A percentile compares a stretch with the other conserved stretches of the same genome.
Conservation (phyloP, 2,888 invertebrate species). For the Parthenolecanium corni region DNA sequence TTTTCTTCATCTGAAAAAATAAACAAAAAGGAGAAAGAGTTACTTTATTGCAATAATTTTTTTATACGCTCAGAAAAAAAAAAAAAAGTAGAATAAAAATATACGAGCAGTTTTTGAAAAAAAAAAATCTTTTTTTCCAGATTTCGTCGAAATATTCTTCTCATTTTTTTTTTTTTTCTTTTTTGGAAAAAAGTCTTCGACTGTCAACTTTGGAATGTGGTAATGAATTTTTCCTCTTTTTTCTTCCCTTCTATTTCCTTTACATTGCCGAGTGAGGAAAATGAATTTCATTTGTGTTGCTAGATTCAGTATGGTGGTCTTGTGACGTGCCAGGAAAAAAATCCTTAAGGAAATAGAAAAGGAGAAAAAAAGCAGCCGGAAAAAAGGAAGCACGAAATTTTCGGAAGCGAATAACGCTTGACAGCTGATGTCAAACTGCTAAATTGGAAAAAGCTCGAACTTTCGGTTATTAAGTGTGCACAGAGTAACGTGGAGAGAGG, state of each 20-base stretch:
- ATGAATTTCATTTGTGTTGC: conserved; percentile 21
- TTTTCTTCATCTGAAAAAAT: too few species aligned
- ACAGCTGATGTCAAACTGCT: conserved; percentile 27
- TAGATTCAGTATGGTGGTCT: too few species aligned
- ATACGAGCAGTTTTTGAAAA: too few species aligned
- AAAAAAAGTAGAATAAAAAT: too few species aligned
- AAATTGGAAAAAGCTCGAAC: conserved; percentile 23
- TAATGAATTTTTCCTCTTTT: conserved; percentile 20
- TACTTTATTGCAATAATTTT: too few species aligned
- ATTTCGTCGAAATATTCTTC: too few species aligned
- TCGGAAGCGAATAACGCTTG: conserved; percentile 15
- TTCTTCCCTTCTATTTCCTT: neutral
- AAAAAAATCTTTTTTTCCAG: too few species aligned
- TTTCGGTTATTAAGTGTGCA: conserved; percentile 16
- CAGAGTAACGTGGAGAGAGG: conserved; percentile 2
- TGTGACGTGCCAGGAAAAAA: too few species aligned
- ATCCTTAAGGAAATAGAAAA: neutral
- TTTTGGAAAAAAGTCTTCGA: conserved; percentile 9
- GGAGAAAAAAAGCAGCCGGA: neutral
- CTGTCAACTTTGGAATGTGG: conserved; percentile 23
- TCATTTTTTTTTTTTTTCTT: too few species aligned
- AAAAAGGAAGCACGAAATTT: conserved; percentile 9
- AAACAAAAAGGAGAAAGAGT: too few species aligned
- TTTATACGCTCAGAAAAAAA: too few species aligned
- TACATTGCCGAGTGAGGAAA: neutral